Conservation (phyloP, 37 sponge, comb jelly and placozoan genomes). For the Bolinopsis microptera region DNA sequence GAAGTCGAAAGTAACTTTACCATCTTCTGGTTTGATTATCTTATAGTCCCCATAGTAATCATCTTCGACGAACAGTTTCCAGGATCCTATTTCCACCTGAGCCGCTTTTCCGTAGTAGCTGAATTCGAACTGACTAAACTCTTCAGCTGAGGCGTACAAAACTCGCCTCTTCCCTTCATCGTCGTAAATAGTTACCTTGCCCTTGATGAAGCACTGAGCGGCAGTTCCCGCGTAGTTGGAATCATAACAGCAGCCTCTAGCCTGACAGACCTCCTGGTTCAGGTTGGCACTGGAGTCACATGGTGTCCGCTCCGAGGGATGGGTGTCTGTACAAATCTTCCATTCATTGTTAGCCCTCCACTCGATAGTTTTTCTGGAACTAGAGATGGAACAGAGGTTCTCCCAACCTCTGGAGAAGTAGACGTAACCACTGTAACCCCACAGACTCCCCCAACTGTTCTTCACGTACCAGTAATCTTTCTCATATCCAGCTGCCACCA, state of each 20-base stretch:
- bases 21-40: too few relatives aligned
- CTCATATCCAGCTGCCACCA: background rate
- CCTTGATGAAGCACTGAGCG: background rate
- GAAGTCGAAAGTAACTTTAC: too few relatives aligned
- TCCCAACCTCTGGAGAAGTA: background rate
- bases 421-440: background rate
- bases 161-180: background rate
- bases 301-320: background rate
- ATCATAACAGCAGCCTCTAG: background rate
- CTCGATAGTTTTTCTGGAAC: background rate
- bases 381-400: background rate
- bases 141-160: background rate
- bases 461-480: too few relatives aligned
- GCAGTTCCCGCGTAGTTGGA: background rate
- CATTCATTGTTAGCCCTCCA: background rate
- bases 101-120: background rate
- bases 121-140: background rate
- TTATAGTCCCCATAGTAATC: too few relatives aligned
- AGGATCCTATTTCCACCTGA: background rate
- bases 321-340: background rate
- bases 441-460: background rate
- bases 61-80: background rate
- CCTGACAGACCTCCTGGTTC: background rate
- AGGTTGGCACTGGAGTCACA: background rate
- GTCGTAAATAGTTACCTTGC: background rate